Evolutionary conservation across 2,797 vertebrate genomes (phyloP).

Genomic region (Ceyx erithaca): DNA sequence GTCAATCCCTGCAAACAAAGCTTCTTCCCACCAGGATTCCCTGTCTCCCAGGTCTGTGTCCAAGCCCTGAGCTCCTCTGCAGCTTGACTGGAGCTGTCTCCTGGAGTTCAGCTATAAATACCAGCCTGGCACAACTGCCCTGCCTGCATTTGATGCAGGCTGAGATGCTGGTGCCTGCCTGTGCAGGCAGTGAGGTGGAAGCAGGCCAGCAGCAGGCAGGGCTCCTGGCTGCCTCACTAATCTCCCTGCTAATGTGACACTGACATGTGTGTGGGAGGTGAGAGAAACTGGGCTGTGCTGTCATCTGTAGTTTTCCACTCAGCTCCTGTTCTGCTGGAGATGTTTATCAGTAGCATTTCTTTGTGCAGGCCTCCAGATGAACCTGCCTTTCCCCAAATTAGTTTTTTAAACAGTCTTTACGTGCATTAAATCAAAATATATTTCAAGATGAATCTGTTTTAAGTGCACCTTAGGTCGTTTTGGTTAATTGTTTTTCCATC

Average conservation of each 20-base stretch:
- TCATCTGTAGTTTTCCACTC: constrained; percentile 51
- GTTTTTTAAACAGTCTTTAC: background rate
- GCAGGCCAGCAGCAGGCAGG: background rate
- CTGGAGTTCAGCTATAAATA: background rate
- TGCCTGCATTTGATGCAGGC: background rate
- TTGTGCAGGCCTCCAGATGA: background rate
- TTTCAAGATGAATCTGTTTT: background rate
- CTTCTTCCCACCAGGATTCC: background rate
- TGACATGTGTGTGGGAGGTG: constrained; percentile 17
- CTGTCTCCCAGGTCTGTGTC: background rate
- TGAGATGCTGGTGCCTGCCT: background rate
- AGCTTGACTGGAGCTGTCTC: background rate
- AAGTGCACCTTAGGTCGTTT: background rate
- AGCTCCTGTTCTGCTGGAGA: background rate
- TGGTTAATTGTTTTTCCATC: background rate
- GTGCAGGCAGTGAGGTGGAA: background rate
- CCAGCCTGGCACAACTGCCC: background rate
- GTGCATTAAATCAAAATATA: background rate
- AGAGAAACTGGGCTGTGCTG: background rate
- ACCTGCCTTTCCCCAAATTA: background rate
- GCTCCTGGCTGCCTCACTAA: background rate
- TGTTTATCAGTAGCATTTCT: background rate
- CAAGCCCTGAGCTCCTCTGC: background rate
- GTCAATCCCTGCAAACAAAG: background rate
- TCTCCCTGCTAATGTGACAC: background rate